Conservation (phyloP, 2,888 invertebrate genomes). For the Diplazon laetatorius region DNA sequence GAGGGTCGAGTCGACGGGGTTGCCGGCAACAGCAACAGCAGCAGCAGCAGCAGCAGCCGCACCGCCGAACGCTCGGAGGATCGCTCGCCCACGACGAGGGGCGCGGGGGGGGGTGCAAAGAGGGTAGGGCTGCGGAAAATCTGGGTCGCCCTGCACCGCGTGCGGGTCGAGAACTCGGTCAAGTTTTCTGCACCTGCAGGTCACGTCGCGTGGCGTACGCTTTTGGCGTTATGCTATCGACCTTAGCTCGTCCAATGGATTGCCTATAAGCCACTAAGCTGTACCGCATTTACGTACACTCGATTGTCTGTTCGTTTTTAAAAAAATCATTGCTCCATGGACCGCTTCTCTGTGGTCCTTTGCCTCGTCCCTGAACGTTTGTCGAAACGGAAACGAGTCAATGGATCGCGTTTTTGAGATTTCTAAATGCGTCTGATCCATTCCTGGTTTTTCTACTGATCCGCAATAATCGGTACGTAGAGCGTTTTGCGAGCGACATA, state of each 20-base stretch:
- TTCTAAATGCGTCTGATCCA: no score
- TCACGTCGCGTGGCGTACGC: slow-evolving; percentile 67
- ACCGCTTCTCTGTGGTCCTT: no score
- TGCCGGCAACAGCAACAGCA: slow-evolving; percentile 43
- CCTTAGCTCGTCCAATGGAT: slow-evolving; percentile 28
- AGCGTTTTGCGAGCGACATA: no score
- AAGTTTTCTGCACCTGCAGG: slow-evolving; percentile 82
- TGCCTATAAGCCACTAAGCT: no score
- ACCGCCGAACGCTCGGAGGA: slow-evolving; percentile 39
- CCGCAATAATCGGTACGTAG: no score
- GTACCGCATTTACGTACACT: no score
- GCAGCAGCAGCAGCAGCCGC: slow-evolving; percentile 28
- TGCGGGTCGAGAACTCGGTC: slow-evolving; percentile 80
- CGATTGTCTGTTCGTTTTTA: no score
- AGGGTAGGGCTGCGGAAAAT: slow-evolving; percentile 72
- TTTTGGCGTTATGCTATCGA: slow-evolving; percentile 47
- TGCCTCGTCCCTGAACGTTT: no score
- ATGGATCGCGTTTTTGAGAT: no score
- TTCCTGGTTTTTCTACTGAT: no score
- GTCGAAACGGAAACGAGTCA: no score
- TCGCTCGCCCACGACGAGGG: slow-evolving; percentile 36
- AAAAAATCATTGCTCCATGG: no score
- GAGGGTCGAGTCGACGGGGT: slow-evolving; percentile 59
- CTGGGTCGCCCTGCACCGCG: slow-evolving; percentile 80
- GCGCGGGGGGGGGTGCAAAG: slow-evolving; percentile 52